Conservation (phyloP, 2,797 vertebrate genomes). For the Neolamprologus multifasciatus region DNA sequence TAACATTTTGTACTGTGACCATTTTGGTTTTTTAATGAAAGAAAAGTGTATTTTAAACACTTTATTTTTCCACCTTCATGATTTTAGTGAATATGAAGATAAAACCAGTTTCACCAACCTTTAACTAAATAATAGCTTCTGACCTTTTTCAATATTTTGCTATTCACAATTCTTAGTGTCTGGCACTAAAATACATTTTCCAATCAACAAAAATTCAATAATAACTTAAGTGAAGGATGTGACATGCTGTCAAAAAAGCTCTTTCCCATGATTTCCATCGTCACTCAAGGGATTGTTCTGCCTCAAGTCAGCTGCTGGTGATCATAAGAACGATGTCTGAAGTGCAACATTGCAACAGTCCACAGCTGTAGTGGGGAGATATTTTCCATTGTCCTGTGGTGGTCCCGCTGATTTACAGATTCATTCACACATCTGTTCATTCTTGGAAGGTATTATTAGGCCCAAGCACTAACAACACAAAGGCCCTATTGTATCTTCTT, state of each 20-base stretch:
- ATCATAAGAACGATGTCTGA: neutral
- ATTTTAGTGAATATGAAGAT: neutral
- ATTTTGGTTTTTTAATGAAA: neutral
- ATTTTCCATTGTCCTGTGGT: neutral
- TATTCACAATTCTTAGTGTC: neutral
- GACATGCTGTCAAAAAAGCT: neutral
- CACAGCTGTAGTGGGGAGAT: neutral
- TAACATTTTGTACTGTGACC: neutral
- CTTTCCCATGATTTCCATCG: neutral
- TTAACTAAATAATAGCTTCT: neutral
- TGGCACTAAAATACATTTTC: neutral
- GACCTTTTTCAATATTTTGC: neutral
- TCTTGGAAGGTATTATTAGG: neutral
- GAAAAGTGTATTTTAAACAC: neutral
- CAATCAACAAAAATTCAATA: neutral
- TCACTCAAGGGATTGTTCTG: neutral
- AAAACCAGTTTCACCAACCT: neutral
- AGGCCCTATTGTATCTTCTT: neutral
- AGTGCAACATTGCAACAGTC: neutral
- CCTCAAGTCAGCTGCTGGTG: neutral
- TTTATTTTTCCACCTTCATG: neutral
- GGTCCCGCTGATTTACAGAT: neutral
- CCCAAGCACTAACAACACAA: neutral
- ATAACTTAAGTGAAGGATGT: neutral
- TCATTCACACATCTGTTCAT: neutral